phyloP scores from a whole-genome alignment of 2,888 invertebrate genomes.

The Phyto melanocephala region DNA sequence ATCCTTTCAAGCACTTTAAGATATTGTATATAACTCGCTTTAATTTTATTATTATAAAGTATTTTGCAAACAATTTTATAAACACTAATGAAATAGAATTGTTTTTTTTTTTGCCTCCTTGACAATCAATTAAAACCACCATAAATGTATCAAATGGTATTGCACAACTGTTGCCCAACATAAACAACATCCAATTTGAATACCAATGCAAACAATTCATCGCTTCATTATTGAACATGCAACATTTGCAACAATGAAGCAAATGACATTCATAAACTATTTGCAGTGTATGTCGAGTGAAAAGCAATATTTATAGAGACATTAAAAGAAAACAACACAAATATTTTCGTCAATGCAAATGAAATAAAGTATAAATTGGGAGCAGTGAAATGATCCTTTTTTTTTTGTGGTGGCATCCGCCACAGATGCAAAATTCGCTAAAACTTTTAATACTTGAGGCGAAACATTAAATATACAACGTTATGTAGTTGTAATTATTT shows the following conservation, averaged over 20 bases:
- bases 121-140: background rate
- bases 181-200: constrained; percentile 22
- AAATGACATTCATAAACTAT: constrained; percentile 44
- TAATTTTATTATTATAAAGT: background rate
- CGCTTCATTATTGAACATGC: constrained; percentile 30
- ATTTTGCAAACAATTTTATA: background rate
- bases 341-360: constrained; percentile 22
- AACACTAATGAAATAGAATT: background rate
- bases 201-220: constrained; percentile 25
- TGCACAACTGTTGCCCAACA: background rate
- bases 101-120: too few species aligned
- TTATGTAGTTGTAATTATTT: too few species aligned
- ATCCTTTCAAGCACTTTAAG: background rate
- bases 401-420: background rate
- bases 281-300: constrained; percentile 37
- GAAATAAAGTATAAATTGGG: constrained; percentile 26
- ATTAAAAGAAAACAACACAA: constrained; percentile 36
- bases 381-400: constrained; percentile 27
- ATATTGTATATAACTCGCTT: too few species aligned
- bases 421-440: constrained; percentile 25
- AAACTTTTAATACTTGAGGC: constrained; percentile 34
- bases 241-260: constrained; percentile 16
- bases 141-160: background rate
- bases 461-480: constrained; percentile 3
- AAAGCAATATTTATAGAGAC: constrained; percentile 21